Percentiles rank a stretch among this genome's conserved stretches.
These are phyloP conservation scores for Condylura cristata DNA, from an alignment of 2,113 vertebrate genomes.

Conservation along the genomic window DNA sequence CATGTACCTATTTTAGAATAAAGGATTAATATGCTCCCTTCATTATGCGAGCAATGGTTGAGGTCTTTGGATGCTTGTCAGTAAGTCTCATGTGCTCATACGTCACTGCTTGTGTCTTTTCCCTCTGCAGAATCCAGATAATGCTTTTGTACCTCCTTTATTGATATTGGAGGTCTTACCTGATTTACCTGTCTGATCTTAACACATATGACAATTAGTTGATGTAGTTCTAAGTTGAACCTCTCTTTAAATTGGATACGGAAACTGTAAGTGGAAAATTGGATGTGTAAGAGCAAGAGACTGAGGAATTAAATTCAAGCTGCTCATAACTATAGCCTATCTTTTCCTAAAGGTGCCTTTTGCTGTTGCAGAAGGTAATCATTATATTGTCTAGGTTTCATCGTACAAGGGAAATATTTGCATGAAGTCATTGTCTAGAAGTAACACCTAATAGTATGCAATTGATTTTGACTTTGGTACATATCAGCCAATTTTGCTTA, in stretches of 20 bases:
- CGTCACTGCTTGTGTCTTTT: neutral
- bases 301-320: neutral
- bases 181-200: neutral
- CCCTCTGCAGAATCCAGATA: neutral
- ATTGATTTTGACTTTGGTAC: conserved; percentile 31
- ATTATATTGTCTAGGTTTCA: neutral
- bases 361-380: neutral
- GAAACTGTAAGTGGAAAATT: neutral
- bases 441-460: neutral
- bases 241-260: neutral
- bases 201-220: neutral
- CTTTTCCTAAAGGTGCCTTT: neutral
- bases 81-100: neutral
- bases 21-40: neutral
- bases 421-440: neutral
- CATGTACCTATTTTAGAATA: neutral
- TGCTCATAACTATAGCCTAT: neutral
- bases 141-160: neutral
- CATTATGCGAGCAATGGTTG: neutral
- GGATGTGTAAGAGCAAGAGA: neutral
- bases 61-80: neutral
- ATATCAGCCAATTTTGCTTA: neutral
- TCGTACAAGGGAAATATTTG: conserved; percentile 16
- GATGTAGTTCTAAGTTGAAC: neutral
- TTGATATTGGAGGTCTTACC: neutral